Evolutionary conservation across 2,888 invertebrate species (phyloP).

Genomic region (Aporophyla lueneburgensis): DNA sequence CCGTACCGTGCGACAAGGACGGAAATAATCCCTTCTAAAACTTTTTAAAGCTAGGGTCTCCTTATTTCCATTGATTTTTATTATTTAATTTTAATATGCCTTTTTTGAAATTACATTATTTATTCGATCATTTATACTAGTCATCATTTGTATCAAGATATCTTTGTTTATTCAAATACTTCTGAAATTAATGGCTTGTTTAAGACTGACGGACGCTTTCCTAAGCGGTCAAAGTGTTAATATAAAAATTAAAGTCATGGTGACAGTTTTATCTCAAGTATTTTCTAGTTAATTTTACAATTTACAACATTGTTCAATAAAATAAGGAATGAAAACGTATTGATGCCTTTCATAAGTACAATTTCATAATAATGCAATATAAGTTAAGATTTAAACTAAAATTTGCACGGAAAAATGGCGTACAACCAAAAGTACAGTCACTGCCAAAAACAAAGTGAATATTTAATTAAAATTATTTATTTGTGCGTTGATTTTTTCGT

Average conservation of each 20-base stretch:
- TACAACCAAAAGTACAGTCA: slow-evolving; percentile 49
- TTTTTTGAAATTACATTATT: background rate
- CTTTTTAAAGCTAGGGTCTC: too few relatives aligned
- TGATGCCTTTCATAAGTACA: slow-evolving; percentile 80
- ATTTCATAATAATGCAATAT: slow-evolving; percentile 71
- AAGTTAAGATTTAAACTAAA: slow-evolving; percentile 60
- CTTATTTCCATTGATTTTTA: background rate
- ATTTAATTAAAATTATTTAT: slow-evolving; percentile 62
- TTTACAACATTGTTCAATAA: slow-evolving; percentile 57
- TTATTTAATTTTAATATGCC: background rate
- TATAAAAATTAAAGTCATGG: slow-evolving; percentile 22
- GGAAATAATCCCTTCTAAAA: too few relatives aligned
- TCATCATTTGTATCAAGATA: background rate
- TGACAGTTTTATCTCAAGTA: slow-evolving; percentile 59
- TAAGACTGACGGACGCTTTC: slow-evolving; percentile 30
- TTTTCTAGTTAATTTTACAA: slow-evolving; percentile 68
- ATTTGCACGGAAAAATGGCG: slow-evolving; percentile 62
- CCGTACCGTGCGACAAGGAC: too few relatives aligned
- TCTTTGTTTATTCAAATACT: background rate
- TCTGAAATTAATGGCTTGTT: background rate
- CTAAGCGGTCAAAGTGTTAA: slow-evolving; percentile 39
- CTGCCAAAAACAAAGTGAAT: slow-evolving; percentile 62
- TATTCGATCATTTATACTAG: background rate
- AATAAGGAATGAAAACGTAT: slow-evolving; percentile 51
- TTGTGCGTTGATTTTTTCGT: slow-evolving; percentile 61